A percentile compares a stretch with the other conserved stretches of the same genome.
Evolutionary conservation across 2,888 invertebrate species (phyloP).

Genomic region (Eubasilissa splendida): DNA sequence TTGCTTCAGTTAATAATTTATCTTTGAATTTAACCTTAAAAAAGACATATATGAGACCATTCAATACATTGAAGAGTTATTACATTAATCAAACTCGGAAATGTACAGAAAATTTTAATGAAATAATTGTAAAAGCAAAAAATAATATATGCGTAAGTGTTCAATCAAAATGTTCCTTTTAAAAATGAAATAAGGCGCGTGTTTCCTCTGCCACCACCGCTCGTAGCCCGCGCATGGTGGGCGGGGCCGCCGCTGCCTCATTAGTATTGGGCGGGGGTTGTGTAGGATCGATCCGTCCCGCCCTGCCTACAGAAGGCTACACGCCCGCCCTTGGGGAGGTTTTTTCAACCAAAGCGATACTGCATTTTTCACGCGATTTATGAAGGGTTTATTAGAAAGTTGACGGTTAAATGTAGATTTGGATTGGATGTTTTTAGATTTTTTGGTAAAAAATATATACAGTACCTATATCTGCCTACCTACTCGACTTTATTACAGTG

Average conservation of each 20-base stretch:
- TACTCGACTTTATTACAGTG: no score
- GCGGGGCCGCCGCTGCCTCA: constrained; percentile 45
- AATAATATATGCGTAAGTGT: no score
- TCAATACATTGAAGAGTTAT: no score
- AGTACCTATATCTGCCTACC: no score
- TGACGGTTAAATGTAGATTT: no score
- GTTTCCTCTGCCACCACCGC: not conserved
- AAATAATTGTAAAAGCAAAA: no score
- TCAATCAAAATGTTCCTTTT: no score
- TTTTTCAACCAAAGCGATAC: not conserved
- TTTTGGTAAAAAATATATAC: no score
- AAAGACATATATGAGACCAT: no score
- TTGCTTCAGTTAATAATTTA: no score
- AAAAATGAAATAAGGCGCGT: not conserved
- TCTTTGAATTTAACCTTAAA: no score
- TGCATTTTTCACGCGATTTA: not conserved
- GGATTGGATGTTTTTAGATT: no score
- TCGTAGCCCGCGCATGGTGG: constrained; percentile 19
- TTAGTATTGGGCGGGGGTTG: constrained; percentile 55
- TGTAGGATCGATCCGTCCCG: constrained; percentile 49
- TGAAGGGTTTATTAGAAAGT: not conserved
- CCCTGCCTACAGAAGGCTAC: not conserved
- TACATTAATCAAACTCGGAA: not conserved
- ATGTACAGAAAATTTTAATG: not conserved
- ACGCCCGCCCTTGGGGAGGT: not conserved